These are phyloP conservation scores for Sympetrum striolatum DNA, from an alignment of 2,888 invertebrate genomes.

Conservation along the genomic window DNA sequence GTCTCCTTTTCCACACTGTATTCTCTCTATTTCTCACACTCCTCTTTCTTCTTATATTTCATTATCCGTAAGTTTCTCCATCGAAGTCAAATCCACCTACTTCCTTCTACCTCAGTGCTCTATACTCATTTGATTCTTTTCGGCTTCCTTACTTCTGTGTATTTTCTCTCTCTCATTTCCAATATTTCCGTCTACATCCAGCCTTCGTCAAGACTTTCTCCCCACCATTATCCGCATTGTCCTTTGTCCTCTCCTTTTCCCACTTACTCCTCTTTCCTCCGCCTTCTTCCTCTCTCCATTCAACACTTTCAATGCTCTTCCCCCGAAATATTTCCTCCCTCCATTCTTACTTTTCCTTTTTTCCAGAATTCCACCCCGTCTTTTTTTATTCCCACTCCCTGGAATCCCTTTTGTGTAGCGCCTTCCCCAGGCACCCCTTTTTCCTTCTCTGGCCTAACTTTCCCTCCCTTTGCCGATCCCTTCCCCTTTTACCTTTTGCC, in stretches of 20 bases:
- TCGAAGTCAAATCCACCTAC: too few species aligned
- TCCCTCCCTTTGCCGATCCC: neutral
- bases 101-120: too few species aligned
- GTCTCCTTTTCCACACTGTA: too few species aligned
- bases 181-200: neutral
- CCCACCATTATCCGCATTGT: neutral
- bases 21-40: too few species aligned
- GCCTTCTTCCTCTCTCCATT: neutral
- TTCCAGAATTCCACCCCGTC: neutral
- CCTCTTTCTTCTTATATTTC: too few species aligned
- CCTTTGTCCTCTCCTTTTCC: neutral
- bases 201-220: neutral
- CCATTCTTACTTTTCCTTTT: neutral
- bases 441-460: too few species aligned
- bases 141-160: too few species aligned
- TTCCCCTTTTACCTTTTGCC: neutral
- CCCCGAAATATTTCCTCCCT: neutral
- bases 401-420: too few species aligned
- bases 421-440: neutral
- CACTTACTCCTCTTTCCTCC: neutral
- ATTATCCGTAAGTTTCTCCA: too few species aligned
- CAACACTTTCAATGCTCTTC: neutral
- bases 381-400: neutral
- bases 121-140: too few species aligned
- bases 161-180: neutral